A percentile compares a stretch with the other conserved stretches of the same genome.
Evolutionary conservation across 2,888 invertebrate species (phyloP).

Genomic region (Hanleya hanleyi): DNA sequence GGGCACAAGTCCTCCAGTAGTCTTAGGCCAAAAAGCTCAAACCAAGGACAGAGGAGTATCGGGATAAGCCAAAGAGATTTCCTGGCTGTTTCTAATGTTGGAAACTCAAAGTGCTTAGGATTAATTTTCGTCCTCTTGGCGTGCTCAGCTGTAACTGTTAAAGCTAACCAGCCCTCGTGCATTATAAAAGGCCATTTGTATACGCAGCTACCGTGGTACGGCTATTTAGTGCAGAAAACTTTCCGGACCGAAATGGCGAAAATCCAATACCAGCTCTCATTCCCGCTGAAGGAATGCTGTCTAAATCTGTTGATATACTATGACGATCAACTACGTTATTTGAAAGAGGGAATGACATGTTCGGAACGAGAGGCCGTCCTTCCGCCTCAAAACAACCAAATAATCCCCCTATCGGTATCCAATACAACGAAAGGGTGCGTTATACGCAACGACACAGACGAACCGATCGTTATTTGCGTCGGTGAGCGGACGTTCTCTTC

Average conservation of each 20-base stretch:
- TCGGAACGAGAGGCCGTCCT: constrained; percentile 51
- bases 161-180: neutral
- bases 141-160: neutral
- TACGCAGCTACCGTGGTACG: constrained; percentile 61
- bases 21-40: too few relatives aligned
- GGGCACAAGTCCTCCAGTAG: too few relatives aligned
- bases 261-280: constrained; percentile 62
- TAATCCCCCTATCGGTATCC: constrained; percentile 54
- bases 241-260: constrained; percentile 56
- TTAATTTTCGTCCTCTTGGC: neutral
- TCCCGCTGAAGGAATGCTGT: constrained; percentile 61
- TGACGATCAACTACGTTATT: constrained; percentile 57
- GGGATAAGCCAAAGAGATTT: neutral
- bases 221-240: constrained; percentile 61
- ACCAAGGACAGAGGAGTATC: too few relatives aligned
- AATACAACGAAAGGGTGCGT: constrained; percentile 57
- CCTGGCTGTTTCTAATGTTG: neutral
- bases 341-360: constrained; percentile 57
- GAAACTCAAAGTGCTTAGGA: neutral
- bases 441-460: constrained; percentile 51
- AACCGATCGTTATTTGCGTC: constrained; percentile 56
- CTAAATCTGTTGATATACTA: constrained; percentile 62
- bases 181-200: constrained; percentile 50
- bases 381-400: constrained; percentile 57
- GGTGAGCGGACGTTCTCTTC: constrained; percentile 62